These are phyloP conservation scores for Phasianus colchicus DNA, from an alignment of 2,113 vertebrate genomes.

Conservation along the genomic window DNA sequence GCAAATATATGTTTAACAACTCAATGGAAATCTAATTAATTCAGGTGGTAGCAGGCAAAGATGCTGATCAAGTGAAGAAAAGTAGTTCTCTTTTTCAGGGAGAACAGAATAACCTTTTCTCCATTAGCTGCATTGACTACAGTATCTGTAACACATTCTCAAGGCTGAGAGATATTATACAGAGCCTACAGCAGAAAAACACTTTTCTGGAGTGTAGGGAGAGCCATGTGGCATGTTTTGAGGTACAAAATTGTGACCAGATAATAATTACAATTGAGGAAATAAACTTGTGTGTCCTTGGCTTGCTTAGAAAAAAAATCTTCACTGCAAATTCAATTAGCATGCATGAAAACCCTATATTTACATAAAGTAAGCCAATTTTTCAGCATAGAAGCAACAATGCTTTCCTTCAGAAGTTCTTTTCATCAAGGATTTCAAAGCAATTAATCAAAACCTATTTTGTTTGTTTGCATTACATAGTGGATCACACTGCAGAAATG, in stretches of 20 bases:
- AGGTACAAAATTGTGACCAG: background rate
- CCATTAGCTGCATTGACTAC: background rate
- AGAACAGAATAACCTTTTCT: background rate
- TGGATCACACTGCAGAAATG: background rate
- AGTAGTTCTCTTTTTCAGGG: background rate
- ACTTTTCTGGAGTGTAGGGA: background rate
- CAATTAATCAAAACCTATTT: background rate
- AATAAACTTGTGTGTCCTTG: background rate
- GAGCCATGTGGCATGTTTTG: background rate
- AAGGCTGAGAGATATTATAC: background rate
- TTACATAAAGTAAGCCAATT: background rate
- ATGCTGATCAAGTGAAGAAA: background rate
- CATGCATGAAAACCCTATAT: background rate
- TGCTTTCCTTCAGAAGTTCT: background rate
- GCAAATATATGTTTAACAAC: background rate
- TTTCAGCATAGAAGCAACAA: background rate
- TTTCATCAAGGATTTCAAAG: constrained; percentile 60
- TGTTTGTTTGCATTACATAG: constrained; percentile 8
- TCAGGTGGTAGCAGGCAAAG: background rate
- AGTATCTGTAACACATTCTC: background rate
- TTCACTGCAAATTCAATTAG: background rate
- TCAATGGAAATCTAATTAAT: background rate
- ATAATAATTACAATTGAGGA: background rate
- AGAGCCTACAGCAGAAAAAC: background rate
- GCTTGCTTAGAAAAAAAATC: background rate